A percentile compares a stretch with the other conserved stretches of the same genome.
Evolutionary conservation across 2,113 vertebrate genomes (phyloP).

Genomic region (Pachycephala philippinensis): DNA sequence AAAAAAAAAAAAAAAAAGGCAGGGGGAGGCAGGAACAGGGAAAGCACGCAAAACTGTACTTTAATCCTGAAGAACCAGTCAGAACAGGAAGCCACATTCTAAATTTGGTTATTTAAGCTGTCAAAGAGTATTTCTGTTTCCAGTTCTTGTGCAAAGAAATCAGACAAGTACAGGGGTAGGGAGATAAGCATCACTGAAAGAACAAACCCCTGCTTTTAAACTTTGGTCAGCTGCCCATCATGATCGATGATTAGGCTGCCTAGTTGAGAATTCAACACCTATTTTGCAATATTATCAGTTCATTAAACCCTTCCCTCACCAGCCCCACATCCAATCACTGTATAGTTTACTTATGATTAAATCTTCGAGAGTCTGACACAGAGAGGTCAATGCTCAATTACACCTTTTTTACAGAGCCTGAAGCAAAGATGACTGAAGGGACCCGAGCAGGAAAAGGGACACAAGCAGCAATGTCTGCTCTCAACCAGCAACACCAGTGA

Average conservation of each 20-base stretch:
- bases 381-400: conserved; percentile 24
- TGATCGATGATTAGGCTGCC: conserved; percentile 27
- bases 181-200: conserved; percentile 36
- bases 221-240: conserved; percentile 37
- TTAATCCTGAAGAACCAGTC: conserved; percentile 57
- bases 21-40: conserved; percentile 4
- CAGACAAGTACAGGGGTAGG: not conserved
- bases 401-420: not conserved
- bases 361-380: not conserved
- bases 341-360: not conserved
- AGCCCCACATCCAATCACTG: not conserved
- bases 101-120: conserved; percentile 61
- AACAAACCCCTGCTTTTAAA: conserved; percentile 36
- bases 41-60: conserved; percentile 32
- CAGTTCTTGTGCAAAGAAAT: conserved; percentile 42
- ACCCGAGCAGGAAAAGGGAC: not conserved
- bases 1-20: not conserved
- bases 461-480: not conserved
- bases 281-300: conserved; percentile 52
- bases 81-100: conserved; percentile 52
- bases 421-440: not conserved
- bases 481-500: not conserved
- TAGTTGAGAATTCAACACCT: conserved; percentile 30
- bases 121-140: conserved; percentile 58
- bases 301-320: conserved; percentile 31